A percentile compares a stretch with the other conserved stretches of the same genome.
These are phyloP conservation scores for Megaustenia siamemsis DNA, from an alignment of 2,888 invertebrate genomes.

Conservation along the genomic window DNA sequence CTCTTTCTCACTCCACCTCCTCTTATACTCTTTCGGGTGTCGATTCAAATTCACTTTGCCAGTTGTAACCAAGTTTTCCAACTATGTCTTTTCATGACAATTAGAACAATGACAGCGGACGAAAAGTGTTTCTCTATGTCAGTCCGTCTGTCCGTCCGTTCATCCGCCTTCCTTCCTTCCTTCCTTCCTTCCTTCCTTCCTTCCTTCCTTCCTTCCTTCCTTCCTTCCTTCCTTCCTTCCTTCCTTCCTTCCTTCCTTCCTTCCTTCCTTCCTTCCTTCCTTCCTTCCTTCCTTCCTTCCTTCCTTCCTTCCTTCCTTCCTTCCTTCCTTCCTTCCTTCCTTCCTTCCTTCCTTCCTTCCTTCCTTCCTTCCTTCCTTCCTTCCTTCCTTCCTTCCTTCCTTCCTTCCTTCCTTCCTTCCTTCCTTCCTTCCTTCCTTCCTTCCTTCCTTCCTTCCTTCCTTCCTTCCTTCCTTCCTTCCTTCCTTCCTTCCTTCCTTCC, in stretches of 20 bases:
- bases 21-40: too few relatives aligned
- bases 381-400: neutral
- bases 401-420: neutral
- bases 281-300: neutral
- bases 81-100: too few relatives aligned
- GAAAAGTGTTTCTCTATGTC: neutral
- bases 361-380: neutral
- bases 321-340: neutral
- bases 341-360: too few relatives aligned
- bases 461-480: neutral
- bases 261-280: neutral
- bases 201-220: neutral
- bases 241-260: neutral
- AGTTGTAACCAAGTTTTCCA: too few relatives aligned
- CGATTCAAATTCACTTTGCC: too few relatives aligned
- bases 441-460: neutral
- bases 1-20: too few relatives aligned
- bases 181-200: neutral
- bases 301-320: too few relatives aligned
- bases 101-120: too few relatives aligned
- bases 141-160: too few relatives aligned
- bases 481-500: constrained; percentile 25
- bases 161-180: neutral
- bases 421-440: constrained; percentile 6
- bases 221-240: neutral